Conservation (phyloP, 2,113 vertebrate genomes). For the Brienomyrus brachyistius region DNA sequence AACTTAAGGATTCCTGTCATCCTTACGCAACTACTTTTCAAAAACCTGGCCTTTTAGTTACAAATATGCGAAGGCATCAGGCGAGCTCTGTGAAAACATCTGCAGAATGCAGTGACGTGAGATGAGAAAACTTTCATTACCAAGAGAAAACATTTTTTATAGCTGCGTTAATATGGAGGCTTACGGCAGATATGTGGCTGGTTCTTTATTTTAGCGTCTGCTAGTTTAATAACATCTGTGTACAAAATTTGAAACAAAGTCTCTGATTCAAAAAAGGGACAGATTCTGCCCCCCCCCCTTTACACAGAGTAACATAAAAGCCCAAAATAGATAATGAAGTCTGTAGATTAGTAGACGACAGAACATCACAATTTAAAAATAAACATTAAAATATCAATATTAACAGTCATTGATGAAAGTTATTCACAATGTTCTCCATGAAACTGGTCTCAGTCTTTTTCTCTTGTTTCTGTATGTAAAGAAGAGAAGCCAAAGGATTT, state of each 20-base stretch:
- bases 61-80: background rate
- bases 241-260: background rate
- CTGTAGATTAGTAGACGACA: background rate
- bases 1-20: background rate
- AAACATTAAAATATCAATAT: background rate
- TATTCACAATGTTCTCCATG: background rate
- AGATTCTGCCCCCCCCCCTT: no score
- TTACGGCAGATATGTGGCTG: background rate
- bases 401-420: background rate
- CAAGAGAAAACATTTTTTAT: background rate
- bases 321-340: background rate
- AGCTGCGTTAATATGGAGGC: background rate
- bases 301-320: background rate
- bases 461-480: constrained; percentile 16
- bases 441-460: background rate
- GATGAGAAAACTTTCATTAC: background rate
- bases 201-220: background rate
- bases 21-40: background rate
- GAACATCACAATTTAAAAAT: background rate
- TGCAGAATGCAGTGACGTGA: background rate
- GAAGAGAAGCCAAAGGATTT: constrained; percentile 28
- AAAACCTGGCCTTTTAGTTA: background rate
- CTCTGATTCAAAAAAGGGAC: background rate
- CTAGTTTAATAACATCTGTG: no score
- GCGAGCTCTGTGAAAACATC: background rate